Evolutionary conservation across 2,797 vertebrate species (phyloP), one percentile per base, ranked within the genome.

Genomic region (Neoniphon sammara): DNA sequence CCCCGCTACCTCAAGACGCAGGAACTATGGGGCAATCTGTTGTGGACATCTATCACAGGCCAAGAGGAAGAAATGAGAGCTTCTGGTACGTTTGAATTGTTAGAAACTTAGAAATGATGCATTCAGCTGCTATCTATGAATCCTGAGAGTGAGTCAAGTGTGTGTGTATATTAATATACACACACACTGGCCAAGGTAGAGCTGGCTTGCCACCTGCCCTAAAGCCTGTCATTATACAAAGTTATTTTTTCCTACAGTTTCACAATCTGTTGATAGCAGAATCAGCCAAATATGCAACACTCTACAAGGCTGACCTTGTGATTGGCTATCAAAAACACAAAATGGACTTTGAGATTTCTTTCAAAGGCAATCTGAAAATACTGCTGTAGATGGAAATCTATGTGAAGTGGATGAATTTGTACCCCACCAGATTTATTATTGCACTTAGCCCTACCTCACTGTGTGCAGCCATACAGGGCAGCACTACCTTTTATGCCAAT

Each of bases 21-120:
- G 18, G 56, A 60, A 62, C 25, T 73, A 31, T 30, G 58, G 50
- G 47, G 39, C 44, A 46, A 3, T 70, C 67, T 39, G 50, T 49
- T 75, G 20, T 76, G 77, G 57, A 64, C 62, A 60, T 6, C 70
- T 44, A 50, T 31, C 73, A 54, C 59, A 60, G 70, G 77, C 63
- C 42, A 27, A 74, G 34, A 30, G 46, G 61, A 67, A 62, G 66
- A 75, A 83, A 66, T 47, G 57, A 25, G 34, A 52, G 7, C 4
- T 63, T 46, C 63, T 69, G 85, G 87, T 89, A 62, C 78, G 87
- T 79, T 76, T 83, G 57, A 73, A 70, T 78, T 72, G 25, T 66
- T 63, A 54, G 75, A 73, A 78, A 54, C 14, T 14, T 44, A 21
- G 46, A 63, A 47, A 61, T 58, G 59, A 66, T 70, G 54, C 5